phyloP scores from a whole-genome alignment of 2,888 invertebrate species.

The Lobophora halterata region DNA sequence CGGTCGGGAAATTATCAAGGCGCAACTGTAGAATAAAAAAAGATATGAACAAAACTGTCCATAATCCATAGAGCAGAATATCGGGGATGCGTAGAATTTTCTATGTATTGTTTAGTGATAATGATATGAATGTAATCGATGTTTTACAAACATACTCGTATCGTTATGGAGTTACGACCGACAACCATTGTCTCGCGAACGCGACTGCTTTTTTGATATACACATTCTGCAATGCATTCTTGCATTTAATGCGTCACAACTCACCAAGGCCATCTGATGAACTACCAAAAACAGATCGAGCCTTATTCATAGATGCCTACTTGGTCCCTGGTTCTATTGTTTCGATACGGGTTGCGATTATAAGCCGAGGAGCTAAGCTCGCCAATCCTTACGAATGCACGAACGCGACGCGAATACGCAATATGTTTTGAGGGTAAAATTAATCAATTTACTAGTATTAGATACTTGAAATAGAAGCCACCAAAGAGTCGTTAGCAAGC shows the following conservation, averaged over 20 bases:
- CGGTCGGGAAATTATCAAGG: too few species aligned
- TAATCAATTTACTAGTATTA: not conserved
- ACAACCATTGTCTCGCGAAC: conserved; percentile 42
- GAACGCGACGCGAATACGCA: too few species aligned
- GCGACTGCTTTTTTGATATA: conserved; percentile 48
- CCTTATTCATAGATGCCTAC: conserved; percentile 21
- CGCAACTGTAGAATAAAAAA: too few species aligned
- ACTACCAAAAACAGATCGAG: conserved; percentile 18
- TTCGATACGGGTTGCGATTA: conserved; percentile 3
- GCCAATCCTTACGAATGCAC: too few species aligned
- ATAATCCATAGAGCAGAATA: too few species aligned
- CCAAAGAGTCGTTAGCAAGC: conserved; percentile 6
- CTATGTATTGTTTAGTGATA: conserved; percentile 5
- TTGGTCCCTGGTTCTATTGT: conserved; percentile 16
- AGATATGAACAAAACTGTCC: too few species aligned
- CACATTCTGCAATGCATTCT: conserved; percentile 46
- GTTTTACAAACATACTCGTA: conserved; percentile 43
- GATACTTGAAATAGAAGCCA: not conserved
- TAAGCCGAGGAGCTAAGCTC: conserved; percentile 3
- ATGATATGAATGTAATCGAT: conserved; percentile 8
- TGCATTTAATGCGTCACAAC: conserved; percentile 40
- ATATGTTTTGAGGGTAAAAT: not conserved
- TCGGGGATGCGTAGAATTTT: not conserved
- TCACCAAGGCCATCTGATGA: conserved; percentile 43
- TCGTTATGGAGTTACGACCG: conserved; percentile 30